Conservation (phyloP, 2,113 vertebrate genomes). For the Hyaena hyaena region DNA sequence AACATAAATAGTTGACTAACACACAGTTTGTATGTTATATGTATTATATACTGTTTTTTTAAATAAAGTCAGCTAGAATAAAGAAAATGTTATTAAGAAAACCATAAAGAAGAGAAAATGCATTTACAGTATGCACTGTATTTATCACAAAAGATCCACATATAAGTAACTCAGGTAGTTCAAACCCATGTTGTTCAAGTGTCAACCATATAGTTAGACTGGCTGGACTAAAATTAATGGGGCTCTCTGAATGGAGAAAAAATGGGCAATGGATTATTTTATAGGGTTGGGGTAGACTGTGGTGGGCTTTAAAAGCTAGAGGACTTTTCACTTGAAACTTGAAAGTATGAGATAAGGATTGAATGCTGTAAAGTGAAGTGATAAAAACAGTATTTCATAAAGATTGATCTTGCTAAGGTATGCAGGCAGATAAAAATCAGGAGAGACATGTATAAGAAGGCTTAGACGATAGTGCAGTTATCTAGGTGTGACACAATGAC, state of each 20-base stretch:
- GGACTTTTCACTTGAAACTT: background rate
- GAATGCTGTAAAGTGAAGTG: background rate
- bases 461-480: background rate
- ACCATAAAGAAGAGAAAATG: background rate
- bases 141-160: background rate
- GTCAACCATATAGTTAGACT: background rate
- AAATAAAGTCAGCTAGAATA: background rate
- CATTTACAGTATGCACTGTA: background rate
- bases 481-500: background rate
- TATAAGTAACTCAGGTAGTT: background rate
- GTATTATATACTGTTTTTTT: background rate
- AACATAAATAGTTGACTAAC: background rate
- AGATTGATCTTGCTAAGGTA: background rate
- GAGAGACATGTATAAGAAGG: background rate
- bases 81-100: background rate
- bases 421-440: background rate
- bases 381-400: background rate
- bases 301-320: background rate
- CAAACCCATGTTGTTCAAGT: background rate
- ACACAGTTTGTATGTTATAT: background rate
- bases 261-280: background rate
- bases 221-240: background rate
- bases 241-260: background rate
- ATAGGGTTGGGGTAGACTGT: background rate
- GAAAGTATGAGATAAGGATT: background rate